Evolutionary conservation across 2,888 invertebrate genomes (phyloP).

Genomic region (Agrochola lota): DNA sequence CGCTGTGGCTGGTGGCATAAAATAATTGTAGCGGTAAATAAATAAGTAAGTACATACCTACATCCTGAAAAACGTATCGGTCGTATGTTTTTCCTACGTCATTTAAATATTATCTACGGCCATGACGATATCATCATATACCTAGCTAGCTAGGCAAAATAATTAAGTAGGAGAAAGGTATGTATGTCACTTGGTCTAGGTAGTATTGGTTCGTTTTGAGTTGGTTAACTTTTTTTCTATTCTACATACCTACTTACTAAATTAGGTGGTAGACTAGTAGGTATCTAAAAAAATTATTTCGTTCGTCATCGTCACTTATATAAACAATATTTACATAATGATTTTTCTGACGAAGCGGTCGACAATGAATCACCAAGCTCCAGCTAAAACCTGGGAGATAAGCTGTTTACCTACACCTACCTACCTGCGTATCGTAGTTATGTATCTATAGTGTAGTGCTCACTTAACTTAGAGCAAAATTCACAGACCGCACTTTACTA

Average conservation of each 20-base stretch:
- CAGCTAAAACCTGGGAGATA: constrained; percentile 5
- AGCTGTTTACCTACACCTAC: not conserved
- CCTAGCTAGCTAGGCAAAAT: constrained; percentile 7
- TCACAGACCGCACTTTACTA: not conserved
- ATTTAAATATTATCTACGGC: constrained; percentile 8
- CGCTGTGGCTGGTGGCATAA: not conserved
- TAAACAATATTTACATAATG: constrained; percentile 2
- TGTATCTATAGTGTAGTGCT: not conserved
- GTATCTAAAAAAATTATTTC: constrained; percentile 7
- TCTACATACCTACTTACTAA: not conserved
- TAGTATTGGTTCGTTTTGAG: not conserved
- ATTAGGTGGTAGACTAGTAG: not conserved
- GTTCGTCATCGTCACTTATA: constrained; percentile 6
- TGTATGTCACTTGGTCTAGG: not conserved
- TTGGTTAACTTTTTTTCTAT: not conserved
- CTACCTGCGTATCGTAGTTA: not conserved
- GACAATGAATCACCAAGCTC: not conserved
- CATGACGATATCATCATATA: not conserved
- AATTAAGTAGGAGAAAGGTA: not conserved
- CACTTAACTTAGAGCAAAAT: not conserved
- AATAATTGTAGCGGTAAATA: not conserved
- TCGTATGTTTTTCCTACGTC: not conserved
- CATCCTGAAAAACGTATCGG: not conserved
- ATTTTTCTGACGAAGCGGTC: not conserved
- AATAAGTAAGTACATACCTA: not conserved